Evolutionary conservation across 2,888 invertebrate genomes (phyloP).

Genomic region (Apotomis betuletana): DNA sequence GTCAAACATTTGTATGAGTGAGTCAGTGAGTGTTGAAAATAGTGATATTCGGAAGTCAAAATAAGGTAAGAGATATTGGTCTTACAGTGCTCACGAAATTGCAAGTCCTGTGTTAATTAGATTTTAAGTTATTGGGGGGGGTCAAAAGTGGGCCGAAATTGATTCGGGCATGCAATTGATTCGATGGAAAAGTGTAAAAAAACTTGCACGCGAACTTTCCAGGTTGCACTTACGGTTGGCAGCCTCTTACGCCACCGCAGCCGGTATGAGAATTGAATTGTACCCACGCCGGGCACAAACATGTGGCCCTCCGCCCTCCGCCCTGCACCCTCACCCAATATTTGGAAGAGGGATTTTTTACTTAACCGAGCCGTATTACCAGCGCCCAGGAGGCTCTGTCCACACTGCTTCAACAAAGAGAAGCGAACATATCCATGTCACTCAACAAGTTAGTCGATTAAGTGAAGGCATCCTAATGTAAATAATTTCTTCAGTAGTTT

Average conservation of each 20-base stretch:
- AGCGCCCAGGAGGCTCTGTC: conserved; percentile 11
- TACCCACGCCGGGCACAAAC: conserved; percentile 10
- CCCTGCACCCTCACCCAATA: conserved; percentile 3
- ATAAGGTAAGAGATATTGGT: too few species aligned
- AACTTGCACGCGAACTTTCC: background rate
- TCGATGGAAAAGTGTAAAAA: background rate
- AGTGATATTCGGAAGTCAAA: too few species aligned
- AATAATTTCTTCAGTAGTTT: background rate
- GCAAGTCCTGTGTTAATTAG: too few species aligned
- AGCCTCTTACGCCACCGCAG: conserved; percentile 2
- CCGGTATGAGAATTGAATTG: conserved; percentile 15
- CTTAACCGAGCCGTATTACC: conserved; percentile 18
- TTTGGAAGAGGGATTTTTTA: conserved; percentile 28
- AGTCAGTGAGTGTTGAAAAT: too few species aligned
- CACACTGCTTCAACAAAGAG: conserved; percentile 10
- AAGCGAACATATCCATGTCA: background rate
- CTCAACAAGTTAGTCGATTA: background rate
- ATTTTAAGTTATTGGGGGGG: too few species aligned
- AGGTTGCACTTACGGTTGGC: background rate
- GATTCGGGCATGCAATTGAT: too few species aligned
- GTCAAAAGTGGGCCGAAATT: too few species aligned
- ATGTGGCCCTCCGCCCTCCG: conserved; percentile 11
- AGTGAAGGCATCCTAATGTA: background rate
- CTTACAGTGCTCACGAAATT: too few species aligned
- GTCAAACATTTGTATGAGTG: too few species aligned